phyloP scores from a whole-genome alignment of 2,797 vertebrate genomes.

The Lophotriccus pileatus region DNA sequence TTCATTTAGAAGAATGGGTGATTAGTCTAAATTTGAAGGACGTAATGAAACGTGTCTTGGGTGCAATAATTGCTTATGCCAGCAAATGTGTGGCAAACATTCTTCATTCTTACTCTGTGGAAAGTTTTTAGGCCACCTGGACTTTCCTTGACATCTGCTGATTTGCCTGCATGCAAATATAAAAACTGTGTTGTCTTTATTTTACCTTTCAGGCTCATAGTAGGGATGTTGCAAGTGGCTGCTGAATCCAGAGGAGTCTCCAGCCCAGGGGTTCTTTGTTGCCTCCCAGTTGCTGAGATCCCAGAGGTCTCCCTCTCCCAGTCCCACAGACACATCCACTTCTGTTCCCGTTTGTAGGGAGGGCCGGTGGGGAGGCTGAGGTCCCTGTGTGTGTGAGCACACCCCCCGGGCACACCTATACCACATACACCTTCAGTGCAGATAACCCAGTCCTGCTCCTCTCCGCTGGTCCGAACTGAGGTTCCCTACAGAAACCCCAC shows the following conservation, averaged over 20 bases:
- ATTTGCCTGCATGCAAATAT: neutral
- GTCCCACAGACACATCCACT: fast-evolving
- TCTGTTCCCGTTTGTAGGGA: neutral
- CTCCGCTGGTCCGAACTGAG: fast-evolving
- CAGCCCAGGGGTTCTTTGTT: neutral
- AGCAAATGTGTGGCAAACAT: neutral
- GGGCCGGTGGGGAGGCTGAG: neutral
- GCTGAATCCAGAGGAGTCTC: neutral
- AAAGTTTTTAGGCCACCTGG: neutral
- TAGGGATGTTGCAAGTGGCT: neutral
- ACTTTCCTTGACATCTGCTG: neutral
- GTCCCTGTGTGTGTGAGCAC: neutral
- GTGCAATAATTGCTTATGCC: neutral
- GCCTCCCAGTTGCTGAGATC: neutral
- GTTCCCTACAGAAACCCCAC: neutral
- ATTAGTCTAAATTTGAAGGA: neutral
- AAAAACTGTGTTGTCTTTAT: neutral
- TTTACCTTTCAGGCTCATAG: neutral
- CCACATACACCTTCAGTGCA: fast-evolving
- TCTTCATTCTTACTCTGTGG: neutral
- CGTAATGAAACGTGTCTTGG: neutral
- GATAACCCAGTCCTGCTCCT: neutral
- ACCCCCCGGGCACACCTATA: fast-evolving
- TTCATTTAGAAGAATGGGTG: neutral
- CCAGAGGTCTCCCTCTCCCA: neutral